phyloP scores from a whole-genome alignment of 2,888 invertebrate genomes.

The Phania funesta region DNA sequence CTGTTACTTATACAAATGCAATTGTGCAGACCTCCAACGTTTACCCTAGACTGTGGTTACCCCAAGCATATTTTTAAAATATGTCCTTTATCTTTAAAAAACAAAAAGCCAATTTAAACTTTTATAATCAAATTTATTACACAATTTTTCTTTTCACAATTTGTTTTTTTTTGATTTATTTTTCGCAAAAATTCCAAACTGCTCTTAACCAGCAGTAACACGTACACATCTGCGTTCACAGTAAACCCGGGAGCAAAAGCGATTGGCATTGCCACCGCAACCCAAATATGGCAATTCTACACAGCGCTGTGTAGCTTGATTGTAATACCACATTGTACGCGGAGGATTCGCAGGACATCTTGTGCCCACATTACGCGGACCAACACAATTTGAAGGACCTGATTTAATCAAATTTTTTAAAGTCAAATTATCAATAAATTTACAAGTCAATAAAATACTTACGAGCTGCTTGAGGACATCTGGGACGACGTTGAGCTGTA shows the following conservation, averaged over 20 bases:
- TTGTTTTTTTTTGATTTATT: too few species aligned
- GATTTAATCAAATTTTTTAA: not conserved
- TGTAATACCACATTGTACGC: slow-evolving; percentile 27
- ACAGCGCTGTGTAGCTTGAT: not conserved
- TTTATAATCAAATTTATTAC: too few species aligned
- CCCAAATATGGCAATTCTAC: slow-evolving; percentile 13
- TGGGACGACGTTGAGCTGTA: not conserved
- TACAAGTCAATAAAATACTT: not conserved
- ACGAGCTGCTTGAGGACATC: slow-evolving; percentile 20
- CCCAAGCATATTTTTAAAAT: too few species aligned
- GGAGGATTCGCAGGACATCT: not conserved
- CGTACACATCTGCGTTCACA: slow-evolving; percentile 6
- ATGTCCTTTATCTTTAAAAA: too few species aligned
- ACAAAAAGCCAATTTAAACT: too few species aligned
- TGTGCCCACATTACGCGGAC: not conserved
- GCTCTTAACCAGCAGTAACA: not conserved
- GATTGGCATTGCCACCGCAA: slow-evolving; percentile 28
- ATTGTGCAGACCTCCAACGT: too few species aligned
- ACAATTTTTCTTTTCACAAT: too few species aligned
- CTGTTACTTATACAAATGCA: too few species aligned
- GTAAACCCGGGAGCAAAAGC: not conserved
- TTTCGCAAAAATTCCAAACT: not conserved
- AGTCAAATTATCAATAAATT: too few species aligned
- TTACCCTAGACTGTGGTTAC: too few species aligned
- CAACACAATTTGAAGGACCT: slow-evolving; percentile 5